Evolutionary conservation across 2,797 vertebrate species (phyloP), one percentile per base, ranked within the genome.

Genomic region (Remorina albescens): DNA sequence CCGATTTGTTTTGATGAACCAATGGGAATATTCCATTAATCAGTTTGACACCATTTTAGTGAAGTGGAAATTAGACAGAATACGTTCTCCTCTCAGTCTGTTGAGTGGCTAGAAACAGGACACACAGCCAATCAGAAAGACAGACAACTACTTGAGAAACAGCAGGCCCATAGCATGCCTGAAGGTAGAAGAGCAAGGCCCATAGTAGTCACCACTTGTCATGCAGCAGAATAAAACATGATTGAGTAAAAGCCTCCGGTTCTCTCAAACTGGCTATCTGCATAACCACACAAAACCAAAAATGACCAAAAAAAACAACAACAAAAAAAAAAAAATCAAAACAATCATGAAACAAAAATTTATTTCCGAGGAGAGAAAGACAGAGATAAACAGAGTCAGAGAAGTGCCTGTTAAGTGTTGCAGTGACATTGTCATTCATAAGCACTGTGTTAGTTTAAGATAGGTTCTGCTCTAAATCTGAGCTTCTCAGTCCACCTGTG

Each of bases 361-460:
- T 50, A 79, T 80, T 84, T 88, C 74, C 50, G 61, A 79, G 85
- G 84, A 90, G 78, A 89, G 76, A 90, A 81, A 87, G 80, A 85
- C 74, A 90, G 78, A 88, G 78, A 79, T 65, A 83, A 74, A 69
- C 71, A 86, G 83, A 87, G 71, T 87, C 78, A 88, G 79, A 87
- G 83, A 75, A 79, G 85, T 78, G 90, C 51, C 90, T 86, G 90
- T 89, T 93, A 83, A 90, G 88, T 92, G 90, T 91, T 83, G 90
- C 81, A 85, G 90, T 85, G 82, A 90, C 62, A 79, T 87, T 71
- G 73, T 93, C 91, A 91, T 92, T 94, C 87, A 93, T 94, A 84
- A 91, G 89, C 95, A 92, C 92, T 94, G 76, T 94, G 96, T 97
- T 95, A 94, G 93, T 95, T 93, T 36, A 51, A 81, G 64, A 86